These are phyloP conservation scores for Drosophila barbarae DNA, from an alignment of 2,888 invertebrate species.

Conservation along the genomic window DNA sequence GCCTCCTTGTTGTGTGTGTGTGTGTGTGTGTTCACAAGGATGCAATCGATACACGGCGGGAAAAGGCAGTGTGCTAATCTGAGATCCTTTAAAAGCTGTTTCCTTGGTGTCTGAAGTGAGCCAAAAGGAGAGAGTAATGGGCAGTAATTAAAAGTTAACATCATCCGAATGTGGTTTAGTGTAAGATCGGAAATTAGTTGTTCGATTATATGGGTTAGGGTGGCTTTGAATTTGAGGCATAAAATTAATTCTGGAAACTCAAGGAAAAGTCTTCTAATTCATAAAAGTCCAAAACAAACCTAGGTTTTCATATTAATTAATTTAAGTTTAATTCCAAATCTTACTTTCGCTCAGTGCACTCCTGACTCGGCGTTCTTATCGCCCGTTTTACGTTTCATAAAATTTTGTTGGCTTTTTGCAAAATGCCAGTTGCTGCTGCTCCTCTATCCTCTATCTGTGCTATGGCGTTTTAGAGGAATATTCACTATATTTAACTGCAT, in stretches of 20 bases:
- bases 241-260: background rate
- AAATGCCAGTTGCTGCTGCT: slow-evolving; percentile 20
- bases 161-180: background rate
- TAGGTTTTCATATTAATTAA: too few relatives aligned
- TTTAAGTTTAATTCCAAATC: background rate
- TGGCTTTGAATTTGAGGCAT: background rate
- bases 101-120: background rate
- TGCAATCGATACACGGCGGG: slow-evolving; percentile 35
- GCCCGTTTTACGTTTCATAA: slow-evolving; percentile 78
- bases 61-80: slow-evolving; percentile 10
- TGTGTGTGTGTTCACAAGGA: slow-evolving; percentile 36
- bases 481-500: slow-evolving; percentile 42
- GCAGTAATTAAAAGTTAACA: slow-evolving; percentile 1
- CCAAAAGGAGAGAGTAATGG: background rate
- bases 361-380: slow-evolving; percentile 58
- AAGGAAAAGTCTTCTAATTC: too few relatives aligned
- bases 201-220: background rate
- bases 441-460: slow-evolving; percentile 13
- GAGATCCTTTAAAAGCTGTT: slow-evolving; percentile 1
- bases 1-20: slow-evolving; percentile 19
- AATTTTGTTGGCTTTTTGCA: slow-evolving; percentile 64
- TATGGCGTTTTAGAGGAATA: slow-evolving; percentile 25
- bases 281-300: too few relatives aligned
- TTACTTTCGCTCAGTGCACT: slow-evolving; percentile 15
- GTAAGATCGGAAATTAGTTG: too few relatives aligned